These are phyloP conservation scores for Lycocorax pyrrhopterus DNA, from an alignment of 2,113 vertebrate genomes.

Conservation along the genomic window DNA sequence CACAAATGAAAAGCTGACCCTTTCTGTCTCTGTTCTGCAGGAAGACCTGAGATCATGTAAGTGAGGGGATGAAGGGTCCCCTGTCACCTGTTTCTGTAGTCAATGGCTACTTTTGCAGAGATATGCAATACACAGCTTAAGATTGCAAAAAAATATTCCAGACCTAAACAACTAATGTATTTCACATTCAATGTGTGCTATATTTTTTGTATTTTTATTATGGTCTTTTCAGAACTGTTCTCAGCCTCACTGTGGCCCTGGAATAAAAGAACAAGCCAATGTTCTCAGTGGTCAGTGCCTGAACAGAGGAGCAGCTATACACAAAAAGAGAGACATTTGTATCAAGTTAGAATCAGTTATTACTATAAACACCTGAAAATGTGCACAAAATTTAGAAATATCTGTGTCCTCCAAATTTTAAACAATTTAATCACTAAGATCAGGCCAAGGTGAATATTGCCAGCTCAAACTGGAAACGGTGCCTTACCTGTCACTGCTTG, in stretches of 20 bases:
- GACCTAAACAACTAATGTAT: neutral
- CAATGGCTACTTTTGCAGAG: neutral
- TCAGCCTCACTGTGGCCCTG: neutral
- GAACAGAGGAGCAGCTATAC: neutral
- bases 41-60: neutral
- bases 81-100: neutral
- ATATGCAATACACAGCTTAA: neutral
- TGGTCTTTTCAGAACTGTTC: neutral
- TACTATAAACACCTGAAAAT: neutral
- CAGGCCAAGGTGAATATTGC: neutral
- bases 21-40: neutral
- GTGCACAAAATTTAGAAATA: neutral
- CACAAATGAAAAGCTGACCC: neutral
- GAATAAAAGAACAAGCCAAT: neutral
- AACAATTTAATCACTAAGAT: neutral
- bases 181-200: neutral
- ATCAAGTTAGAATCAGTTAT: neutral
- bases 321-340: neutral
- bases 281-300: neutral
- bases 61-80: neutral
- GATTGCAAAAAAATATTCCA: neutral
- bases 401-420: neutral
- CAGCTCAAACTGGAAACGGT: neutral
- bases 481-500: conserved; percentile 13
- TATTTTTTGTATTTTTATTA: neutral